Evolutionary conservation across 2,888 invertebrate genomes (phyloP), one percentile per base, ranked within the genome.

Genomic region (Orthonychiurus folsomi): DNA sequence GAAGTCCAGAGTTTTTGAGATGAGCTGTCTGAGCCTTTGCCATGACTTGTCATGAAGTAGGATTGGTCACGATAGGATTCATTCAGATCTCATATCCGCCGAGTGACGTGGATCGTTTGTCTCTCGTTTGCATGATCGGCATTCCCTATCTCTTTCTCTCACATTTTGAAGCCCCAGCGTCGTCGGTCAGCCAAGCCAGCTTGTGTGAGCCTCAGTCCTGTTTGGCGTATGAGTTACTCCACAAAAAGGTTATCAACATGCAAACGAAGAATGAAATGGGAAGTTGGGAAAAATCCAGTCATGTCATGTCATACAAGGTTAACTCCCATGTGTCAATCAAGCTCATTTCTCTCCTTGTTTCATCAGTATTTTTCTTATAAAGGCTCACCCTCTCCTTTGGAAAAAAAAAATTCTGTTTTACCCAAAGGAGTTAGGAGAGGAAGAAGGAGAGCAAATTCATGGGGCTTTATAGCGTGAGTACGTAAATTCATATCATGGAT

Each of bases 241-340:
- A 27, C 56, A 56, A 56, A 67, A 68, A 71, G 66, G 68, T 69
- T 68, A 69, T 69, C 69, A 69, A 69, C 71, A 71, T 71, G 71
- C 71, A 71, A 71, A 71, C 68, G 65, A 71, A 69, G 68, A 70
- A 68, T 70, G 68, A 67, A 71, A 69, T 71, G 71, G 71, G 71
- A 71, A 71, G 71, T 69, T 66, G 62, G 50, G 61, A 66, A 63
- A 65, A 66, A 68, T 62, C 64, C 67, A 68, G 68, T 70, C 72
- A 69, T 69, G 72, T 72, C 72, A 72, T 70, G 70, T 70, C 70
- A 72, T 72, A 69, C 69, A 64, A 65, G 69, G 70, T 72, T 72
- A 68, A 72, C 72, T 70, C 72, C 72, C 72, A 70, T 64, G 64
- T 72, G 72, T 69, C 72, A 72, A 72, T 72, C 72, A 72, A 67